Conservation (phyloP, 2,888 invertebrate genomes). For the Lycaena phlaeas region DNA sequence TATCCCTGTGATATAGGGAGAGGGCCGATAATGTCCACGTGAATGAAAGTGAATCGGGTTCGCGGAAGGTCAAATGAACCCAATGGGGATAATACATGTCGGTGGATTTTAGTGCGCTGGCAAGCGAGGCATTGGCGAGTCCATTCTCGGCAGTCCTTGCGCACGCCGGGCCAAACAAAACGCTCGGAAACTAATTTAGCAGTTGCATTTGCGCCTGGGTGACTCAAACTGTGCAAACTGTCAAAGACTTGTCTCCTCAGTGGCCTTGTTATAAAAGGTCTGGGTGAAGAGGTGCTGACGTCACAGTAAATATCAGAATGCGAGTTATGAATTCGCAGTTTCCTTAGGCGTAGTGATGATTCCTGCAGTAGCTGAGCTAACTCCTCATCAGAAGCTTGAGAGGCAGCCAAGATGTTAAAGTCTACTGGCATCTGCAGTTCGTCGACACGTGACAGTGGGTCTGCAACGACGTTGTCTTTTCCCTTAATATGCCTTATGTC, state of each 20-base stretch:
- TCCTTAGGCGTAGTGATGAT: background rate
- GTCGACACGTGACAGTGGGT: background rate
- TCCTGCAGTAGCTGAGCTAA: background rate
- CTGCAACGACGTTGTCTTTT: background rate
- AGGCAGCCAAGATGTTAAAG: background rate
- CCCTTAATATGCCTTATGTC: background rate
- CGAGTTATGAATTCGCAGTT: background rate
- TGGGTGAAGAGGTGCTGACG: background rate
- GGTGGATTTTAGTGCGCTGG: too few species aligned
- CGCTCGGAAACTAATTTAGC: too few species aligned
- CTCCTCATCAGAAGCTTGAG: background rate
- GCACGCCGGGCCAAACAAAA: too few species aligned
- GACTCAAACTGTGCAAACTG: too few species aligned
- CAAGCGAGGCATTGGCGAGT: too few species aligned
- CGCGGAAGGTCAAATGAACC: too few species aligned
- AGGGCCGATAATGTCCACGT: conserved; percentile 11
- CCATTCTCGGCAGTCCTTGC: too few species aligned
- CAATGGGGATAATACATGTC: background rate
- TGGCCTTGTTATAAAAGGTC: background rate
- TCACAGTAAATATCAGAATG: background rate
- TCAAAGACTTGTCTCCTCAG: too few species aligned
- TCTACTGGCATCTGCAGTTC: background rate
- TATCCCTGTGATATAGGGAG: conserved; percentile 16
- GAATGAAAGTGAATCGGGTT: background rate
- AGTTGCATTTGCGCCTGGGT: too few species aligned